Conservation (phyloP, 2,113 vertebrate genomes). For the Microcebus tavaratra region DNA sequence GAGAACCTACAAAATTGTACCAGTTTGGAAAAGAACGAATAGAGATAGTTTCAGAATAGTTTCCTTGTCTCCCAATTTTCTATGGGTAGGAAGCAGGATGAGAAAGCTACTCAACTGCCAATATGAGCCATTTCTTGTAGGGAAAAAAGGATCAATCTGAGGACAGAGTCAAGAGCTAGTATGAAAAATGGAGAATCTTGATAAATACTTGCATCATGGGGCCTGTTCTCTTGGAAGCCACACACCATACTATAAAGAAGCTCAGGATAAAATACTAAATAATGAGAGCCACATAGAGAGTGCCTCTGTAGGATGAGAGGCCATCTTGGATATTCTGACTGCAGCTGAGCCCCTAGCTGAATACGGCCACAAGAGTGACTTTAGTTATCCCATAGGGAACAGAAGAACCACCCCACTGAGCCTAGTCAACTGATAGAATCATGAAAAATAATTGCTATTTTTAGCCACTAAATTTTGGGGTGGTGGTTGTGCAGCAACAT, state of each 20-base stretch:
- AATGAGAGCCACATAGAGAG: neutral
- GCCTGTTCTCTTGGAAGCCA: neutral
- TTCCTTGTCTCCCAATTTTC: neutral
- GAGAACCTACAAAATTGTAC: neutral
- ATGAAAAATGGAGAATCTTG: neutral
- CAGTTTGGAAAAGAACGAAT: neutral
- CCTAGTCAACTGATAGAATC: neutral
- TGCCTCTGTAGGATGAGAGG: neutral
- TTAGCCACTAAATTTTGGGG: neutral
- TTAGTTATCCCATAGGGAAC: neutral
- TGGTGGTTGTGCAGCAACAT: neutral
- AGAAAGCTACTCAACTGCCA: neutral
- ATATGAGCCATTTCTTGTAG: neutral
- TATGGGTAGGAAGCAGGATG: neutral
- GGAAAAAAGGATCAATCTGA: neutral
- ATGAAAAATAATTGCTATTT: neutral
- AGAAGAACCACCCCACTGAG: neutral
- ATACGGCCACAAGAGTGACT: neutral
- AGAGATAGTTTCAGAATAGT: neutral
- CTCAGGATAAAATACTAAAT: neutral
- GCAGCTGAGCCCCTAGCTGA: neutral
- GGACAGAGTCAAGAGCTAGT: neutral
- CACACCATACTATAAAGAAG: neutral
- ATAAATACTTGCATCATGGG: neutral
- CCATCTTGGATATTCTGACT: neutral